Evolutionary conservation across 1,140 invertebrate genomes (phyloP), one percentile per base, ranked within the genome.

Genomic region (Plectrocnemia conspersa): DNA sequence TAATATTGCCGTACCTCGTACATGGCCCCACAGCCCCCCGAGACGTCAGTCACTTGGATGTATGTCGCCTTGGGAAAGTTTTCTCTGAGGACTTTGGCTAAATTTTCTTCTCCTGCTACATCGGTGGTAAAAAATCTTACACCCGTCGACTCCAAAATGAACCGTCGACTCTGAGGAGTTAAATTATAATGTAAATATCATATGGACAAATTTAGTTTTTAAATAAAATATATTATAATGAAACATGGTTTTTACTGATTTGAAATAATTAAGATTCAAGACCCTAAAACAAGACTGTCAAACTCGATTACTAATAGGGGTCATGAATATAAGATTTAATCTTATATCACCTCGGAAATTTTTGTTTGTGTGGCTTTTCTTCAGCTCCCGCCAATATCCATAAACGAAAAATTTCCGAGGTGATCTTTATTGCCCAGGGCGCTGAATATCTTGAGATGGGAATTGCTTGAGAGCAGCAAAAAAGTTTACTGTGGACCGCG

Each of bases 11-110:
- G 22, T 24, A 92, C 81, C 73, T 90, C 86, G 74, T 84, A 93
- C 88, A 93, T 92, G 18, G 89, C 86, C 25, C 90, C 90, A 76
- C 90, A 93, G 4, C 89, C 89, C 54, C 89, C 84, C 56, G 86
- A 89, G 23, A 89, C 82, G 69, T 89, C 87, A 41, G 77, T 73
- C 1, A 89, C 83, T 68, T 82, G 76, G 35, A 89, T 79, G 52
- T 74, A 68, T 27, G 79, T 77, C 24, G 86, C 85, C 45, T 77
- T 76, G 1, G 85, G 85, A 46, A 61, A 61, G 19, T 54, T 23
- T 35, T 22, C 48, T 4, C 55, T 18, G 4, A 61, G 46, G 0
- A 53, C 33, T 16, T 36, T 15, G 2, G 52, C 59, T 2, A 61
- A 13, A 40, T 36, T 53, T 38, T 61, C 52, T 57, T 61, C 59